Conservation (phyloP, 2,797 vertebrate genomes). For the Zalophus californianus region DNA sequence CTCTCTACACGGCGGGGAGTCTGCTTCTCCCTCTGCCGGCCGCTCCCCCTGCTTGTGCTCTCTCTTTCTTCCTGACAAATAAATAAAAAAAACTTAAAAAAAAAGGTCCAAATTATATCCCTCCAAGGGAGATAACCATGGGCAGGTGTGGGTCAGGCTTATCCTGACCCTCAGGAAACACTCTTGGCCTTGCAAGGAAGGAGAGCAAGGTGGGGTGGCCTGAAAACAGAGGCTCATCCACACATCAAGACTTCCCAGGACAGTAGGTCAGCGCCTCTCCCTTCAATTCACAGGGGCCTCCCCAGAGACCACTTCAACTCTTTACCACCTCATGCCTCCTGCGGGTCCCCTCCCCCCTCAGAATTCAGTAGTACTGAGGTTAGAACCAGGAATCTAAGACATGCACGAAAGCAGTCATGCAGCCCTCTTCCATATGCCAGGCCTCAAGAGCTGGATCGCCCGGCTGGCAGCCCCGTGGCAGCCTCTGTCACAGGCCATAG, state of each 20-base stretch:
- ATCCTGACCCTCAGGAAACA: neutral
- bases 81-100: too few species aligned
- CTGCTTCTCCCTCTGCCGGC: neutral
- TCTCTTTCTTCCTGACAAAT: neutral
- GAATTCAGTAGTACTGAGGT: neutral
- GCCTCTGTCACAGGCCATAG: neutral
- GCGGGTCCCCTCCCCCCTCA: rapidly evolving
- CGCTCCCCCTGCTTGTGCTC: neutral
- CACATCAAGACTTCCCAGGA: neutral
- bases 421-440: neutral
- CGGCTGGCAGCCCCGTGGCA: neutral
- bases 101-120: neutral
- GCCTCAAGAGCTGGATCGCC: neutral
- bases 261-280: neutral
- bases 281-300: neutral
- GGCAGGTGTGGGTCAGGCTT: neutral
- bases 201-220: neutral
- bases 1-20: too few species aligned
- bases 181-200: neutral
- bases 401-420: rapidly evolving
- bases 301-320: neutral
- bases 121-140: neutral
- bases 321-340: neutral
- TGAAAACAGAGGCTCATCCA: neutral
- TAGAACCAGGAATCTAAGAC: neutral